Percentiles rank a stretch among this genome's conserved stretches.
Evolutionary conservation across 64 coral and sea anemone species (phyloP).

Genomic region (Acropora yongei): DNA sequence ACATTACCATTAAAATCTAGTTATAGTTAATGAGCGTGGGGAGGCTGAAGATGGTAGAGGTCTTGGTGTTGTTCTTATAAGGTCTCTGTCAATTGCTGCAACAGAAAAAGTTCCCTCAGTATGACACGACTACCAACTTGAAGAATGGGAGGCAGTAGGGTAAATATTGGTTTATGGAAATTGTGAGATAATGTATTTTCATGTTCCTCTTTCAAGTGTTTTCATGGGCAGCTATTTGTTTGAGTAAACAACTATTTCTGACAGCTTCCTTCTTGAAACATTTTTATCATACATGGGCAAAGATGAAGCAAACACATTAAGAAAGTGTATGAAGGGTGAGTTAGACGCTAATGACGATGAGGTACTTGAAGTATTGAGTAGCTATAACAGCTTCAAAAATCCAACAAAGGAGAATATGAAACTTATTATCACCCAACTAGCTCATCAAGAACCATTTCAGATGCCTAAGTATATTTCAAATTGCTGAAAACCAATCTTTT

Average conservation of each 20-base stretch:
- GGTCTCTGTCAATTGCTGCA: conserved; percentile 51
- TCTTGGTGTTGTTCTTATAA: conserved; percentile 58
- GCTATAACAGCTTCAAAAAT: conserved; percentile 67
- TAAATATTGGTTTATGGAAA: conserved; percentile 64
- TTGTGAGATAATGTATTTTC: conserved; percentile 59
- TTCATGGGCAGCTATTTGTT: conserved; percentile 68
- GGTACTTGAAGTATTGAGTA: conserved; percentile 73
- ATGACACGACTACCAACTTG: conserved; percentile 52
- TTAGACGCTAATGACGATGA: conserved; percentile 71
- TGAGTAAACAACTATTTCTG: conserved; percentile 61
- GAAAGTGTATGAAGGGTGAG: conserved; percentile 39
- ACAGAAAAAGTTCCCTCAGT: conserved; percentile 68
- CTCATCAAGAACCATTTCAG: conserved; percentile 69
- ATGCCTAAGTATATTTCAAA: conserved; percentile 67
- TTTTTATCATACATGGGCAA: conserved; percentile 54
- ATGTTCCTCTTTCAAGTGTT: conserved; percentile 51
- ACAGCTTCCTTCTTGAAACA: conserved; percentile 43
- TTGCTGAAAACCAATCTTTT: conserved; percentile 73
- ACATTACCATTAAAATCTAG: conserved; percentile 37
- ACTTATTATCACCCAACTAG: conserved; percentile 66
- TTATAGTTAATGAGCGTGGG: conserved; percentile 64
- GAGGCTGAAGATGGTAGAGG: conserved; percentile 50
- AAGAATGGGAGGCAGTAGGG: conserved; percentile 73
- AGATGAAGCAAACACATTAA: conserved; percentile 67
- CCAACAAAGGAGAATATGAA: conserved; percentile 62